Evolutionary conservation across 2,113 vertebrate species (phyloP), one percentile per base, ranked within the genome.

Genomic region (Tachysurus vachellii): DNA sequence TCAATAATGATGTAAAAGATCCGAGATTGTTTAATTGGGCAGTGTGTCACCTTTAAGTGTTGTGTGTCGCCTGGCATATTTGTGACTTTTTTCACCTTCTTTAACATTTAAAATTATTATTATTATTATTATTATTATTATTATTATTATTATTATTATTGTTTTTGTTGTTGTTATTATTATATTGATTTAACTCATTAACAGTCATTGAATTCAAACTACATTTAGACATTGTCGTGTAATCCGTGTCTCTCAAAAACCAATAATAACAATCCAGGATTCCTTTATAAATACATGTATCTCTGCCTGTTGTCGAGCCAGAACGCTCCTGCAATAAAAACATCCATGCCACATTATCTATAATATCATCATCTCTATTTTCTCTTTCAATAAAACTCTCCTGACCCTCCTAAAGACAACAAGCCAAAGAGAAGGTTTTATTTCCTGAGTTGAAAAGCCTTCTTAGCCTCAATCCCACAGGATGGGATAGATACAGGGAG

Each of bases 401-500:
- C 93, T 95, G 82, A 85, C 92, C 91, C 90, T 94, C 92, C 77
- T 80, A 94, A 94, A 94, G 93, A 94, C 94, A 79, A 70, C 80
- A 80, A 96, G 95, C 94, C 93, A 94, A 95, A 94, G 93, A 92
- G 94, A 92, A 5, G 14, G 76, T 42, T 31, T 95, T 94, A 93
- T 96, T 96, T 95, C 96, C 95, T 95, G 94, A 94, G 94, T 95
- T 96, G 95, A 95, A 95, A 96, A 96, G 96, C 95, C 93, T 84
- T 95, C 96, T 97, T 97, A 97, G 87, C 95, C 95, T 94, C 95
- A 96, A 96, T 97, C 96, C 96, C 95, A 92, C 94, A 94, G 95
- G 96, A 95, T 94, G 36, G 94, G 95, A 95, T 92, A 91, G 95
- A 95, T 94, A 93, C 93, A 93, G 93, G 93, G 93, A 93, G 81